Conservation (phyloP, 2,797 vertebrate genomes). For the Chromis chromis region DNA sequence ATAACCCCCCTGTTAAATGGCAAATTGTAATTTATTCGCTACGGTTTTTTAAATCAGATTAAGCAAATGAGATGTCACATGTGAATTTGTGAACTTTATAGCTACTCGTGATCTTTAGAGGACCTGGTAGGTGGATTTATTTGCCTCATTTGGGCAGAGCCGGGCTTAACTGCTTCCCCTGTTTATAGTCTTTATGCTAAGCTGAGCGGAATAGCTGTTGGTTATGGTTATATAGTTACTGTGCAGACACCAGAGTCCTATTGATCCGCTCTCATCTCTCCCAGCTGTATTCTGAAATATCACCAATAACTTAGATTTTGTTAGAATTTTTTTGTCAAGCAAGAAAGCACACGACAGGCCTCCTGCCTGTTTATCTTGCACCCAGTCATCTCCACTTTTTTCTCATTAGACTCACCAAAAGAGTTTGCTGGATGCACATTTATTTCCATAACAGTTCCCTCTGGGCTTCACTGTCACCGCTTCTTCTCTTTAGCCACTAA, state of each 20-base stretch:
- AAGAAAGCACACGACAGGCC: slow-evolving; percentile 6
- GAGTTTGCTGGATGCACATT: slow-evolving; percentile 44
- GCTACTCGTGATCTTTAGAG: not conserved
- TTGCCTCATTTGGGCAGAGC: not conserved
- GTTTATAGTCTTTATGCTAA: not conserved
- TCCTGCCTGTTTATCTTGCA: slow-evolving; percentile 11
- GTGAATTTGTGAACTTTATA: too few species aligned
- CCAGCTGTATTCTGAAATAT: not conserved
- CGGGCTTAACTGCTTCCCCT: not conserved
- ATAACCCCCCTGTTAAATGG: too few species aligned
- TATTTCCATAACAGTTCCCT: slow-evolving; percentile 60
- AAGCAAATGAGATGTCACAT: not conserved
- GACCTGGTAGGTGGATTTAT: not conserved
- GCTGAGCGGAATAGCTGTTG: not conserved
- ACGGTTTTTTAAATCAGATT: too few species aligned
- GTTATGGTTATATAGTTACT: not conserved
- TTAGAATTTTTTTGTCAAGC: slow-evolving; percentile 20
- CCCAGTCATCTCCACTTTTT: slow-evolving; percentile 37
- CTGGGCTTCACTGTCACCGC: slow-evolving; percentile 42
- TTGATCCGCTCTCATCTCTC: not conserved
- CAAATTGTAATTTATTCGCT: not conserved
- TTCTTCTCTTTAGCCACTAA: slow-evolving; percentile 51
- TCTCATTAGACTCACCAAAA: slow-evolving; percentile 53
- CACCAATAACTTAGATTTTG: not conserved
- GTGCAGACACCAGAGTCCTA: not conserved